These are phyloP conservation scores for Polyergus mexicanus DNA, from an alignment of 1,140 invertebrate genomes.

Conservation along the genomic window DNA sequence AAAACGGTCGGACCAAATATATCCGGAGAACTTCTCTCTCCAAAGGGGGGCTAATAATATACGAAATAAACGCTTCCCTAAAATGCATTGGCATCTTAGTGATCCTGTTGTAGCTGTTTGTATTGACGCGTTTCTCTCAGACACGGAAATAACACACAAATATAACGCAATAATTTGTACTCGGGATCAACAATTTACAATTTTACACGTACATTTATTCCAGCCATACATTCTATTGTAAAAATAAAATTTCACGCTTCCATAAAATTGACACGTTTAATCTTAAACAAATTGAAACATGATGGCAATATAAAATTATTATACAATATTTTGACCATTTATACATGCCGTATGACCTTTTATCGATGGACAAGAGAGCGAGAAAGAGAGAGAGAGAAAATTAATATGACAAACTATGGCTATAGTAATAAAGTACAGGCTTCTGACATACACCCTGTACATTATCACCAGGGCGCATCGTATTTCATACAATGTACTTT, in stretches of 20 bases:
- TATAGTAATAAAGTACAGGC: neutral
- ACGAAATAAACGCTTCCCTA: constrained; percentile 26
- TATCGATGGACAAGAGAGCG: constrained; percentile 5
- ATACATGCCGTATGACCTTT: neutral
- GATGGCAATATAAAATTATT: neutral
- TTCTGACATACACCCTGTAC: neutral
- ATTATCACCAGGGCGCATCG: neutral
- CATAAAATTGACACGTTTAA: neutral
- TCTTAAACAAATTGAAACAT: neutral
- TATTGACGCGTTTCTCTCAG: neutral
- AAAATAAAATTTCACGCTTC: neutral
- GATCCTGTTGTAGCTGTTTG: neutral
- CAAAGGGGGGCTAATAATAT: constrained; percentile 27
- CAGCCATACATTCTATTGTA: neutral
- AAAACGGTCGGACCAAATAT: constrained; percentile 32
- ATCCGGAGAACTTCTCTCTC: constrained; percentile 7
- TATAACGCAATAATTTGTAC: neutral
- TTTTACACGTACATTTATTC: neutral
- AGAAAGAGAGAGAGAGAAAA: neutral
- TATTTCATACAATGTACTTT: neutral
- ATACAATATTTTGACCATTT: neutral
- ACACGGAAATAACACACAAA: neutral
- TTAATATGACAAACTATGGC: neutral
- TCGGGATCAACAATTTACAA: neutral
- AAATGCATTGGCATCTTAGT: constrained; percentile 9